Evolutionary conservation across 2,888 invertebrate genomes (phyloP).

Genomic region (Parnassius glacialis): DNA sequence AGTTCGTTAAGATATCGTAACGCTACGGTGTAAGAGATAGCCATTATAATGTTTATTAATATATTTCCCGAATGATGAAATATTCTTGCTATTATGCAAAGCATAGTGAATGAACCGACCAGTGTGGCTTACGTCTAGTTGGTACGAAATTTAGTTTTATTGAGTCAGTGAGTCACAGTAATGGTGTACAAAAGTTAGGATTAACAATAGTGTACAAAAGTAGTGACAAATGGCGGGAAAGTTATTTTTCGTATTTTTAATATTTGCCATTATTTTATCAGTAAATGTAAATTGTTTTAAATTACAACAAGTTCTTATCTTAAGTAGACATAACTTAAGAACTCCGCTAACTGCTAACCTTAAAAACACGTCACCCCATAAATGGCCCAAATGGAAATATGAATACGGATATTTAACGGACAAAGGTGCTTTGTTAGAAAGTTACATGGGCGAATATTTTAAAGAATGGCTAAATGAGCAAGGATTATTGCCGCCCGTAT

Average conservation of each 20-base stretch:
- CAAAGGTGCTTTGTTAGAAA: conserved; percentile 59
- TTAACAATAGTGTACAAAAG: not conserved
- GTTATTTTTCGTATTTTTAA: not conserved
- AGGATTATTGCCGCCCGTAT: conserved; percentile 42
- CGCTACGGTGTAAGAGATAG: conserved; percentile 18
- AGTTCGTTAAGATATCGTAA: not conserved
- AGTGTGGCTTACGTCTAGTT: not conserved
- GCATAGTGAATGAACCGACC: conserved; percentile 1
- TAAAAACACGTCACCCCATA: conserved; percentile 41
- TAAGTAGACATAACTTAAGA: conserved; percentile 61
- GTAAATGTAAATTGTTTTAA: not conserved
- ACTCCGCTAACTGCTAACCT: conserved; percentile 50
- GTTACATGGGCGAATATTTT: conserved; percentile 57
- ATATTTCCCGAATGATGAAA: conserved; percentile 25
- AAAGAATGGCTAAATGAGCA: conserved; percentile 49
- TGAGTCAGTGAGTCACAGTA: not conserved
- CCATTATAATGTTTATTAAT: conserved; percentile 11
- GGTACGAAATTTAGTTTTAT: too few species aligned
- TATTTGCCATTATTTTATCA: conserved; percentile 1
- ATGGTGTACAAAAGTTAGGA: not conserved
- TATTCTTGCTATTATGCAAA: conserved; percentile 20
- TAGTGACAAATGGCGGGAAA: conserved; percentile 17
- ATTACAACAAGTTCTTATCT: conserved; percentile 52
- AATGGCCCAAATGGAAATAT: conserved; percentile 51
- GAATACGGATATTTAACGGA: conserved; percentile 49